Evolutionary conservation across 2,113 vertebrate genomes (phyloP).

Genomic region (Cebidichthys violaceus): DNA sequence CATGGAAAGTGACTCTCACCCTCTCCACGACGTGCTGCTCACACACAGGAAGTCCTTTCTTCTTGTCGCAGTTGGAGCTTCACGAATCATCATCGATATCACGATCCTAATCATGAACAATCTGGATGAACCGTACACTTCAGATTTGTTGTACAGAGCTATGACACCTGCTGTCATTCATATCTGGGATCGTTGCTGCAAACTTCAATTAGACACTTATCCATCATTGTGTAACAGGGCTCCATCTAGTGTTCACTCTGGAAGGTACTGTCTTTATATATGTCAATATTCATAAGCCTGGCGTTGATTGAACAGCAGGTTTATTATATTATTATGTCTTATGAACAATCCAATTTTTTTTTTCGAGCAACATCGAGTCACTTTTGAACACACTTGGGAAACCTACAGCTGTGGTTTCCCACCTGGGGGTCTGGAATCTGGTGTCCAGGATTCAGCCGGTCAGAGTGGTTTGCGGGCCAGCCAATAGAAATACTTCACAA

Average conservation of each 20-base stretch:
- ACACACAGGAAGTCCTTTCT: neutral
- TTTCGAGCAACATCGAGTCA: neutral
- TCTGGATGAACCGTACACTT: neutral
- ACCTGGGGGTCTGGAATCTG: neutral
- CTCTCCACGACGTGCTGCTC: no score
- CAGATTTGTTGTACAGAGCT: neutral
- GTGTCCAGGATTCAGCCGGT: neutral
- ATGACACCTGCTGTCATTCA: no score
- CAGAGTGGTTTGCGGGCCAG: neutral
- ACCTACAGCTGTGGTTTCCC: neutral
- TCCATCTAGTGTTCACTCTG: slow-evolving; percentile 40
- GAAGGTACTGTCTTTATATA: no score
- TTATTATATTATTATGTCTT: neutral
- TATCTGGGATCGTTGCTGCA: no score
- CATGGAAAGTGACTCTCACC: no score
- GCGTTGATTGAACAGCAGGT: neutral
- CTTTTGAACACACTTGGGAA: neutral
- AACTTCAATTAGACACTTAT: no score
- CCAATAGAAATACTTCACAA: slow-evolving; percentile 70
- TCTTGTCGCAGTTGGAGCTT: neutral
- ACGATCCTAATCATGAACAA: neutral
- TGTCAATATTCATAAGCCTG: no score
- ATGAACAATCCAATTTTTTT: neutral
- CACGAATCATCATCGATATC: neutral
- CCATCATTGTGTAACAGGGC: neutral